phyloP scores from a whole-genome alignment of 2,113 vertebrate species.

The Paramormyrops kingsleyae region DNA sequence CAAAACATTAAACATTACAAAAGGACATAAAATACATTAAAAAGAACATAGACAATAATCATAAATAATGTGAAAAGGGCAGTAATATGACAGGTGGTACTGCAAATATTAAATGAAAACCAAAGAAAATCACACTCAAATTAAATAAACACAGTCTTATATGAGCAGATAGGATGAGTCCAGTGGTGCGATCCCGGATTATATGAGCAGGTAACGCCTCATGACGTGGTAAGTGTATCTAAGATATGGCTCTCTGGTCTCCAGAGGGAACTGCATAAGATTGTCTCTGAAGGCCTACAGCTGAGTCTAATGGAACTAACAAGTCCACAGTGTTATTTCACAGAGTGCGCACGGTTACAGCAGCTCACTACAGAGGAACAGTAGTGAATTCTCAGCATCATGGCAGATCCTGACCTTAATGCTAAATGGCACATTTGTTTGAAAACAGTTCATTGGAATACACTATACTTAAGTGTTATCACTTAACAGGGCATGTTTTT shows the following conservation, averaged over 20 bases:
- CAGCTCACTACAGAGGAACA: neutral
- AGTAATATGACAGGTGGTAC: neutral
- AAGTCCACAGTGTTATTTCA: neutral
- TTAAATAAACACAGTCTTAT: neutral
- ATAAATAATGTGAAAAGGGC: neutral
- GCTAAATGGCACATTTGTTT: neutral
- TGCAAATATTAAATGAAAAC: neutral
- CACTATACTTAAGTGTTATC: neutral
- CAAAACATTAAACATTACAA: neutral
- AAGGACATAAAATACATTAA: neutral
- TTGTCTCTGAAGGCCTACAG: neutral
- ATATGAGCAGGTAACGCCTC: neutral
- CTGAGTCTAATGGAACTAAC: neutral
- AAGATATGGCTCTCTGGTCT: neutral
- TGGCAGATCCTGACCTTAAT: neutral
- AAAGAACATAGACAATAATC: neutral
- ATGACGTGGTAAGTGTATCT: neutral
- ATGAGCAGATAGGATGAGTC: neutral
- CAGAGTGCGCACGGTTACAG: neutral
- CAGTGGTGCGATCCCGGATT: neutral
- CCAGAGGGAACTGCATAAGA: neutral
- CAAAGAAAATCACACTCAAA: neutral
- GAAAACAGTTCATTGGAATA: neutral
- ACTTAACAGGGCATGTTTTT: neutral
- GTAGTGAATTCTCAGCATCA: neutral